Evolutionary conservation across 1,140 invertebrate genomes (phyloP).

Genomic region (Anthonomus grandis): DNA sequence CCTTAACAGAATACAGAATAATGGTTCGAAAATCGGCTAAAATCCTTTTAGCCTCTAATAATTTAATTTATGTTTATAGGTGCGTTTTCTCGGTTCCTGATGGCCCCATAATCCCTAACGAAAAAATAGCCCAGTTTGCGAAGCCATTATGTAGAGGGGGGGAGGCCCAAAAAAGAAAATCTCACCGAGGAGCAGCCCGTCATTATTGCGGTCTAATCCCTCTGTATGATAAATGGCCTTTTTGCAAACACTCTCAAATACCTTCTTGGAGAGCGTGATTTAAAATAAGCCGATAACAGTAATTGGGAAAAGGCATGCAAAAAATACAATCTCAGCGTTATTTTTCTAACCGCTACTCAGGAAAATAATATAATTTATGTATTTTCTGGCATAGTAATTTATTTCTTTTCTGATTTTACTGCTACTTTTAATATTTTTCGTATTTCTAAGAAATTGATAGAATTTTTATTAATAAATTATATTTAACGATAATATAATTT

Average conservation of each 20-base stretch:
- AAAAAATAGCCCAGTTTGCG: constrained; percentile 15
- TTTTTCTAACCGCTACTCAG: too few relatives aligned
- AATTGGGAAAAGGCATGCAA: too few relatives aligned
- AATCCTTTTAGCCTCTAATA: constrained; percentile 14
- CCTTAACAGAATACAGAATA: constrained; percentile 1
- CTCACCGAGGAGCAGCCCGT: not conserved
- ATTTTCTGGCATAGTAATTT: too few relatives aligned
- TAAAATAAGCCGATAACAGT: too few relatives aligned
- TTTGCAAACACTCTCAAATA: constrained; percentile 6
- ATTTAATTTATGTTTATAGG: constrained; percentile 19
- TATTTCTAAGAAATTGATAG: too few relatives aligned
- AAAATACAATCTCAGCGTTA: too few relatives aligned
- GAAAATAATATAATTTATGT: too few relatives aligned
- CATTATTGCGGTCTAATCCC: constrained; percentile 4
- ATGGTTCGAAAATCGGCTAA: constrained; percentile 6
- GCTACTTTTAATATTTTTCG: too few relatives aligned
- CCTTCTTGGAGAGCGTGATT: too few relatives aligned
- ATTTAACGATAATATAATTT: too few relatives aligned
- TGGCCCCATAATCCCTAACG: constrained; percentile 3
- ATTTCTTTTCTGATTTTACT: too few relatives aligned
- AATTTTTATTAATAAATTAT: too few relatives aligned
- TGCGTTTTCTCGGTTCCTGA: constrained; percentile 12
- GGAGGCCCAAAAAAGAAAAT: constrained; percentile 1
- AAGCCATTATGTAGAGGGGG: constrained; percentile 3
- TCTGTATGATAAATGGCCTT: constrained; percentile 1